phyloP scores from a whole-genome alignment of 1,140 invertebrate genomes.

The Papilio polytes region DNA sequence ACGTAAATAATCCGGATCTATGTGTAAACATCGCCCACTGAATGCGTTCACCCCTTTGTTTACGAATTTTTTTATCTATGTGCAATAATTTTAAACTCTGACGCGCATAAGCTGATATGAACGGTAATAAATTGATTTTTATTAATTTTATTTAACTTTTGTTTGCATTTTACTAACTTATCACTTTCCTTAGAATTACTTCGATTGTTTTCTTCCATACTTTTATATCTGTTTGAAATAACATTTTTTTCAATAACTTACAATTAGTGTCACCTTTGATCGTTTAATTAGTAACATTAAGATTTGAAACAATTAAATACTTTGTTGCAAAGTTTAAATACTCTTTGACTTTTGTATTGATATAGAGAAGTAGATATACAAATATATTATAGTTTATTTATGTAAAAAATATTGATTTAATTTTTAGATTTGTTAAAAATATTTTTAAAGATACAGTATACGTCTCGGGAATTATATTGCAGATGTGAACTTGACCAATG shows the following conservation, averaged over 20 bases:
- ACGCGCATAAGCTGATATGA: constrained; percentile 48
- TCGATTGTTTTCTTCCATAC: constrained; percentile 18
- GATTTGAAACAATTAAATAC: constrained; percentile 54
- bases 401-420: neutral
- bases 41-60: constrained; percentile 61
- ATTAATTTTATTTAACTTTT: constrained; percentile 71
- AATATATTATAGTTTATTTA: neutral
- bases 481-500: constrained; percentile 75
- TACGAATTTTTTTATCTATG: constrained; percentile 62
- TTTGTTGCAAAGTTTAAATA: constrained; percentile 43
- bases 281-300: constrained; percentile 49
- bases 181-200: constrained; percentile 23
- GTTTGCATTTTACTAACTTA: constrained; percentile 55
- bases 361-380: neutral
- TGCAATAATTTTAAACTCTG: constrained; percentile 53
- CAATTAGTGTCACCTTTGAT: constrained; percentile 46
- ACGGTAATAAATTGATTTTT: constrained; percentile 70
- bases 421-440: constrained; percentile 8
- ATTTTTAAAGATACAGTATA: neutral
- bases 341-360: neutral
- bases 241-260: constrained; percentile 56
- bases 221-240: constrained; percentile 39
- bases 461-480: constrained; percentile 25
- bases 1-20: constrained; percentile 44
- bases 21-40: constrained; percentile 42